Evolutionary conservation across 2,797 vertebrate species (phyloP), one percentile per base, ranked within the genome.

Genomic region (Arnoldichthys spilopterus): DNA sequence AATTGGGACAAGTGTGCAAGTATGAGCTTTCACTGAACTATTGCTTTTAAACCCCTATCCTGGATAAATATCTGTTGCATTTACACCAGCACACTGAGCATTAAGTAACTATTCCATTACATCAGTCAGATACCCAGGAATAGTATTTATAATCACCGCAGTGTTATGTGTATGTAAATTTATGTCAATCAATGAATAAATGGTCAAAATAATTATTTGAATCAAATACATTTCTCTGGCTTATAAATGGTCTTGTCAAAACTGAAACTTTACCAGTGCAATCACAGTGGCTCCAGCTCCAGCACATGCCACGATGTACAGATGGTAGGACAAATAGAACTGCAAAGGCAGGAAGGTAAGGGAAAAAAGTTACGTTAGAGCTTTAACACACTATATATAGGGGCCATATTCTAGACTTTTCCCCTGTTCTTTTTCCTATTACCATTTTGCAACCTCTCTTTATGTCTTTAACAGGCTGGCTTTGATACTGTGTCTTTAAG

Each of bases 241-340:
- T 13, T 24, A 22, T 20, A 49, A 67, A 43, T 24, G 0, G 40
- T 24, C 40, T 45, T 20, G 30, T 56, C 30, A 30, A 53, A 24
- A 28, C 54, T 28, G 56, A 12, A 22, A 86, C 94, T 96, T 96
- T 91, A 99, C 98, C 97, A 99, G 80, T 73, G 98, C 96, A 85
- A 99, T 97, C 90, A 98, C 95, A 32, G 97, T 99, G 89, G 97
- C 97, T 47, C 96, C 98, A 79, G 97, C 97, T 84, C 97, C 97
- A 7, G 98, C 98, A 77, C 97, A 95, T 59, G 97, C 96, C 74
- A 99, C 98, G 59, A 99, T 98, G 93, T 97, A 99, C 88, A 99
- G 96, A 88, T 98, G 97, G 78, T 98, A 99, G 79, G 97, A 98
- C 92, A 99, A 93, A 92, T 99, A 98, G 93, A 99, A 99, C 98